Evolutionary conservation across 2,888 invertebrate genomes (phyloP), one percentile per base, ranked within the genome.

Genomic region (Eilema sororculum): DNA sequence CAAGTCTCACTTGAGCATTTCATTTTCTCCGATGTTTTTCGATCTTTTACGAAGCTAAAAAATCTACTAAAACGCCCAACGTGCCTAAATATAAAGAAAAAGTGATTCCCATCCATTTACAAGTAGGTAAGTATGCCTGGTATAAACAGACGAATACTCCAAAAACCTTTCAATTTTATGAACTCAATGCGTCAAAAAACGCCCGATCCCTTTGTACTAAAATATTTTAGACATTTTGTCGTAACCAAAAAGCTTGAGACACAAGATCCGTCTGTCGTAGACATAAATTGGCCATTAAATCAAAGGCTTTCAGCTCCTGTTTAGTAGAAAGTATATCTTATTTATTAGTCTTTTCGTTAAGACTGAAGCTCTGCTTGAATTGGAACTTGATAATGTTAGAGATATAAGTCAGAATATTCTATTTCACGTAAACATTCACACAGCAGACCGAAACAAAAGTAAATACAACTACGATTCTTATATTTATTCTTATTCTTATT

Each of bases 281-380:
- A 60, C 64, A 65, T 77, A 75, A 78, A 80, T 78, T 33, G 46
- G 46, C 62, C 62, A 73, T 68, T 64, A 73, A 68, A 71, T 67
- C 69, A 75, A 78, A 70, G 62, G 63, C 56, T 46, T 28, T 67
- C 24, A 25, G 9, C 37, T 46, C 10, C 46, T 52, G 62, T 20
- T 33, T 37, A 58, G 30, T 65, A 4, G 13, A 59, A 37, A 25
- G 5, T 56, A n/a, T 22, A 20, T 46, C 20, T 46, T 6, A 46
- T 46, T 46, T 46, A 5, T 20, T 46, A 6, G 20, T 6, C 1
- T 46, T 46, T 16, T 46, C 10, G 46, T 20, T 46, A 46, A 46
- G 46, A 46, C 6, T 20, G 0, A 46, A 46, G 46, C 5, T 6
- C 5, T 6, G 16, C 16, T 41, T 16, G 16, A 3, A 16, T 41